These are phyloP conservation scores for Chloroceryle aenea DNA, from an alignment of 2,113 vertebrate genomes.

Conservation along the genomic window DNA sequence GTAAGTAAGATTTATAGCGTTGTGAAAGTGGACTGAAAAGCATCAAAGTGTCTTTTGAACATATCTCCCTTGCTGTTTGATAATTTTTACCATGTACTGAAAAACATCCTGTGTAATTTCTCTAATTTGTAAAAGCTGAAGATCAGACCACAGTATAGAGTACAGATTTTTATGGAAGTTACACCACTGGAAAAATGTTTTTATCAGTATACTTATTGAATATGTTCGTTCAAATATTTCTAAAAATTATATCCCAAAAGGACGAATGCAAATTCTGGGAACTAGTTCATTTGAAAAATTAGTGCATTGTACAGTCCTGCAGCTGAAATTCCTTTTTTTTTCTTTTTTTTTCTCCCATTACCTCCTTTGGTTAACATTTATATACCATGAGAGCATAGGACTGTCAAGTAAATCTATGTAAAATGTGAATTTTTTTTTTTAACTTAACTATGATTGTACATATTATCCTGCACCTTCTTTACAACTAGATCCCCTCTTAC, in stretches of 20 bases:
- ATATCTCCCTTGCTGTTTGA: conserved; percentile 36
- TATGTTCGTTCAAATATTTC: not conserved
- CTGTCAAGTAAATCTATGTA: conserved; percentile 60
- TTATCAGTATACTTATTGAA: not conserved
- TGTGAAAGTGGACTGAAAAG: conserved; percentile 90
- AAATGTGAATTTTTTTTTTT: conserved; percentile 72
- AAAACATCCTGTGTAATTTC: conserved; percentile 46
- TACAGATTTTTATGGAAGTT: not conserved
- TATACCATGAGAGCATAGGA: conserved; percentile 24
- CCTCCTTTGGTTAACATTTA: conserved; percentile 42
- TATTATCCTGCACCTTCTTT: conserved; percentile 54
- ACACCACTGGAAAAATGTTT: conserved; percentile 35
- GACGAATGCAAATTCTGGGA: not conserved
- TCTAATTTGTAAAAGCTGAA: conserved; percentile 25
- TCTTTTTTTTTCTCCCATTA: not conserved
- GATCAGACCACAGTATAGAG: conserved; percentile 25
- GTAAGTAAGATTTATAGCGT: conserved; percentile 94
- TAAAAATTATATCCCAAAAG: not conserved
- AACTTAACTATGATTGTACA: conserved; percentile 62
- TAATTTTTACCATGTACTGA: conserved; percentile 42
- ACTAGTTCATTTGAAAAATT: conserved; percentile 4
- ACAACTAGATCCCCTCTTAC: conserved; percentile 43
- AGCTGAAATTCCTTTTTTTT: not conserved
- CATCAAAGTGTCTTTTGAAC: conserved; percentile 23
- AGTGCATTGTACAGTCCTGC: not conserved